Evolutionary conservation across 2,888 invertebrate species (phyloP).

Genomic region (Ophioninae sp.): DNA sequence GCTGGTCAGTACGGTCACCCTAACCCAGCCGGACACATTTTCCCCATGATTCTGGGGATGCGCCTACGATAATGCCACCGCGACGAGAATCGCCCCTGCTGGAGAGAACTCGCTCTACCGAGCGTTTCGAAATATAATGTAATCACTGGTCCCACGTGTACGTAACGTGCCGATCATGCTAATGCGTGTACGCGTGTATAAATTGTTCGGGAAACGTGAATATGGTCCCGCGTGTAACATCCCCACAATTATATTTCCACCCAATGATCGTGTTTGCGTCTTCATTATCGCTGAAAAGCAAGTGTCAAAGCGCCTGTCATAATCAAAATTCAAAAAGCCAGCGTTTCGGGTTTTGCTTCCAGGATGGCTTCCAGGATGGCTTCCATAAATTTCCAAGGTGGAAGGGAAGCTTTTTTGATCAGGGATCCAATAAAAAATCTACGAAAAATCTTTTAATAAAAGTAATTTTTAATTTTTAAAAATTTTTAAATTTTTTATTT

Average conservation of each 20-base stretch:
- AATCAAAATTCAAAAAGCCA: slow-evolving; percentile 31
- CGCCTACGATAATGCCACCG: slow-evolving; percentile 50
- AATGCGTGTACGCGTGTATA: slow-evolving; percentile 3
- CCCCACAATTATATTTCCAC: slow-evolving; percentile 53
- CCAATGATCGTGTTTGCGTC: slow-evolving; percentile 49
- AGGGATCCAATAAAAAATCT: too few species aligned
- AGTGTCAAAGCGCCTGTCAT: slow-evolving; percentile 26
- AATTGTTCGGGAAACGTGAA: slow-evolving; percentile 26
- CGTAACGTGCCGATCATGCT: slow-evolving; percentile 11
- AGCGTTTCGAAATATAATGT: slow-evolving; percentile 53
- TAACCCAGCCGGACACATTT: slow-evolving; percentile 39
- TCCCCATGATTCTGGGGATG: slow-evolving; percentile 37
- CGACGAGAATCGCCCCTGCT: slow-evolving; percentile 17
- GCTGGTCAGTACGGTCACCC: slow-evolving; percentile 32
- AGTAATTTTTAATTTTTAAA: too few species aligned
- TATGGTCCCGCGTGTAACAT: slow-evolving; percentile 51
- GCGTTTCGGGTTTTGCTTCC: slow-evolving; percentile 5
- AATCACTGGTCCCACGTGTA: slow-evolving; percentile 41
- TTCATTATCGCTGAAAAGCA: slow-evolving; percentile 49
- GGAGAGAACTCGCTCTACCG: not conserved
- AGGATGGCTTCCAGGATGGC: not conserved
- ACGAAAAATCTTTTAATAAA: too few species aligned
- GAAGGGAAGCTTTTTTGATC: too few species aligned
- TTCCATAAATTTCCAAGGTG: not conserved
- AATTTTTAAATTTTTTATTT: too few species aligned